Percentiles rank a stretch among this genome's conserved stretches.
phyloP scores from a whole-genome alignment of 2,888 invertebrate species.

The Anodontia alba region DNA sequence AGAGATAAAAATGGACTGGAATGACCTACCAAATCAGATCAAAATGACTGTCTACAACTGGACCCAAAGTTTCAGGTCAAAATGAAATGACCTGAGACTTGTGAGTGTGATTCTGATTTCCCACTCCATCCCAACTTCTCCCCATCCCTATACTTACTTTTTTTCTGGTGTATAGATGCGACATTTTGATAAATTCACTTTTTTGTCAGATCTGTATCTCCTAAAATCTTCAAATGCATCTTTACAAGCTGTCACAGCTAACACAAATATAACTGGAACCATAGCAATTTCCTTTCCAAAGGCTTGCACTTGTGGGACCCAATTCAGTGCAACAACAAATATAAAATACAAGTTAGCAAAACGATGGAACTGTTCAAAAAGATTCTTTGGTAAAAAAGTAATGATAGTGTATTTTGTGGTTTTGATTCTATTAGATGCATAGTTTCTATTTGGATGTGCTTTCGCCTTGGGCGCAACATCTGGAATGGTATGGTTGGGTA shows the following conservation, averaged over 20 bases:
- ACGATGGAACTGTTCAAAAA: constrained; percentile 98
- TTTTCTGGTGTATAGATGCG: constrained; percentile 90
- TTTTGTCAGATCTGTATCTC: constrained; percentile 94
- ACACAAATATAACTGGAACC: constrained; percentile 97
- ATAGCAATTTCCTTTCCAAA: constrained; percentile 98
- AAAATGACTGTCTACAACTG: too few species aligned
- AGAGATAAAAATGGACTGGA: too few species aligned
- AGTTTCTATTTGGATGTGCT: constrained; percentile 76
- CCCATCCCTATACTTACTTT: constrained; percentile 88
- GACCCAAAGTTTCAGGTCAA: too few species aligned
- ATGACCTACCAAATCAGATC: too few species aligned
- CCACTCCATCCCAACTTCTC: too few species aligned
- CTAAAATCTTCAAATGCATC: constrained; percentile 97
- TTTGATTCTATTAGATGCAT: constrained; percentile 75
- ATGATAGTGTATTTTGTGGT: constrained; percentile 93
- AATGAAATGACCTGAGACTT: too few species aligned
- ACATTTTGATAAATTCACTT: constrained; percentile 97
- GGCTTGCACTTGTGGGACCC: constrained; percentile 94
- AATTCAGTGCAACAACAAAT: constrained; percentile 97
- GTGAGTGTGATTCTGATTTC: too few species aligned
- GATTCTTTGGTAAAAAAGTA: constrained; percentile 97
- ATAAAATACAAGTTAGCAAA: constrained; percentile 99
- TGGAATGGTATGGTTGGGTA: constrained; percentile 74
- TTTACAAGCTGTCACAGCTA: constrained; percentile 96
- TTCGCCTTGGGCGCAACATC: constrained; percentile 46